Percentiles rank a stretch among this genome's conserved stretches.
These are phyloP conservation scores for Sphenodon punctatus DNA, from an alignment of 2,797 vertebrate genomes.

Conservation along the genomic window DNA sequence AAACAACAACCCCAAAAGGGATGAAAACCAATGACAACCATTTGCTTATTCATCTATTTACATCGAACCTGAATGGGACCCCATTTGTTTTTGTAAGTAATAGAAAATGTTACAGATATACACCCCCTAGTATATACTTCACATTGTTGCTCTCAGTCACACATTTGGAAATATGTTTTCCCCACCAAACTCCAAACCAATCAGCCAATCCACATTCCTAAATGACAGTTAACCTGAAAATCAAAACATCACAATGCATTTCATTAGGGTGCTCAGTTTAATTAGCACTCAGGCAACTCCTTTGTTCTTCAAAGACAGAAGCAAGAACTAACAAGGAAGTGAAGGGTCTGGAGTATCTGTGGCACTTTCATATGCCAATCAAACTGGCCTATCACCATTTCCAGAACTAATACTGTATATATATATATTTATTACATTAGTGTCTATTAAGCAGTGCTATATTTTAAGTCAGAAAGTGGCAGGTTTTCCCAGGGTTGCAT, in stretches of 20 bases:
- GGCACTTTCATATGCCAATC: constrained; percentile 65
- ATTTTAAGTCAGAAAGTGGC: constrained; percentile 64
- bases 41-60: no score
- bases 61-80: no score
- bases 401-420: constrained; percentile 68
- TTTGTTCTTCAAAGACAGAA: constrained; percentile 55
- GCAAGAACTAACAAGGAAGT: constrained; percentile 46
- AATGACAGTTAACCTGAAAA: no score
- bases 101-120: no score
- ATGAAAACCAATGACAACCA: no score
- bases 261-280: constrained; percentile 28
- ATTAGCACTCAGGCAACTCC: constrained; percentile 64
- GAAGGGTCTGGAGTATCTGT: constrained; percentile 13
- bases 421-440: constrained; percentile 71
- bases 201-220: no score
- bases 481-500: constrained; percentile 78
- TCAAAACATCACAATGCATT: constrained; percentile 9
- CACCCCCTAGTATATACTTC: no score
- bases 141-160: no score
- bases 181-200: no score
- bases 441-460: constrained; percentile 2
- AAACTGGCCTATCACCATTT: constrained; percentile 62
- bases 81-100: no score
- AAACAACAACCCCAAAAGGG: no score
- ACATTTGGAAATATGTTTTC: no score